A percentile compares a stretch with the other conserved stretches of the same genome.
Evolutionary conservation across 2,113 vertebrate genomes (phyloP).

Genomic region (Spheniscus mendiculus): DNA sequence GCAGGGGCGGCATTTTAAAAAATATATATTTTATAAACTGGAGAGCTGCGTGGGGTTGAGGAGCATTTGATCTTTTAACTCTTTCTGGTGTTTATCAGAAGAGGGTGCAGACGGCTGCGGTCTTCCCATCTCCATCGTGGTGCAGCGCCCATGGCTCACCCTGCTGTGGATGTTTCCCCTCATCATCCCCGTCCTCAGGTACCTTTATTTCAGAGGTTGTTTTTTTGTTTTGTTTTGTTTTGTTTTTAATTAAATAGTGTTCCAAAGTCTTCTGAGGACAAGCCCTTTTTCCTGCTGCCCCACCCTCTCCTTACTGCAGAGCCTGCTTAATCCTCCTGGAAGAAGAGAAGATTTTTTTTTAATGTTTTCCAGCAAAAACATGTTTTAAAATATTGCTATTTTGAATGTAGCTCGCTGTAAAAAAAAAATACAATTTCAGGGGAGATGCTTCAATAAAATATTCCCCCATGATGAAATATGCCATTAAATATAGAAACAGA

Average conservation of each 20-base stretch:
- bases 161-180: background rate
- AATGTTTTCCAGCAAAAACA: background rate
- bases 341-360: background rate
- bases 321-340: background rate
- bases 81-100: background rate
- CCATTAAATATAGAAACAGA: constrained; percentile 82
- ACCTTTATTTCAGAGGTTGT: background rate
- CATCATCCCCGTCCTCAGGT: background rate
- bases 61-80: background rate
- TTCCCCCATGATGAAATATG: constrained; percentile 68
- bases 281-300: background rate
- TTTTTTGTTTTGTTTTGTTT: no score
- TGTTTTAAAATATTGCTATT: background rate
- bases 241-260: background rate
- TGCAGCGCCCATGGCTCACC: rapidly evolving
- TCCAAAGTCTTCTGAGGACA: background rate
- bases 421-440: constrained; percentile 56
- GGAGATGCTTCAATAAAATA: constrained; percentile 51
- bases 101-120: rapidly evolving
- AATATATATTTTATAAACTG: background rate
- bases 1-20: background rate
- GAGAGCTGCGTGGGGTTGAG: background rate
- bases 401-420: background rate
- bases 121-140: background rate
- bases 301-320: background rate